A percentile compares a stretch with the other conserved stretches of the same genome.
phyloP scores from a whole-genome alignment of 2,797 vertebrate species.

The Garrulus glandarius region DNA sequence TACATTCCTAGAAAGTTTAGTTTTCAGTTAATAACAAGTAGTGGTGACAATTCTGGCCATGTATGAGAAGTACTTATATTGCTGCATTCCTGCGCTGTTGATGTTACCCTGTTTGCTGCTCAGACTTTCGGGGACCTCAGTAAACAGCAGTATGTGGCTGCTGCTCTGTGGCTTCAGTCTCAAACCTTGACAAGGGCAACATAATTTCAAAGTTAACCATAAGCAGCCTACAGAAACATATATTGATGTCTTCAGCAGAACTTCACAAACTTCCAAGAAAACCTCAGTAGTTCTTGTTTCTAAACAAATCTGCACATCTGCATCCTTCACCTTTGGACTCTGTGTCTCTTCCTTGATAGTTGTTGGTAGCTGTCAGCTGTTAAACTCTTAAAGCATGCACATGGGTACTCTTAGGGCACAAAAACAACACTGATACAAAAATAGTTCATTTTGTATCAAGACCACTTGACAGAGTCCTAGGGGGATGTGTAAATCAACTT shows the following conservation, averaged over 20 bases:
- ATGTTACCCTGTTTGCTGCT: neutral
- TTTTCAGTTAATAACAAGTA: neutral
- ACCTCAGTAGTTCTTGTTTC: neutral
- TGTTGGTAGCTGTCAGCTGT: neutral
- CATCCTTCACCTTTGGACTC: neutral
- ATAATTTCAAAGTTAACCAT: neutral
- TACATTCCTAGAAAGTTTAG: neutral
- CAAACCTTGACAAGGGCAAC: neutral
- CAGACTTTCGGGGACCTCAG: neutral
- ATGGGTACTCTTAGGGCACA: neutral
- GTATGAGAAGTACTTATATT: neutral
- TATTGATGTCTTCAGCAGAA: neutral
- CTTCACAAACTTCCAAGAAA: neutral
- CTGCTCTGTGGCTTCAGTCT: neutral
- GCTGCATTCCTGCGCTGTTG: neutral
- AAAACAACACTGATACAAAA: rapidly evolving
- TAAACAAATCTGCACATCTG: neutral
- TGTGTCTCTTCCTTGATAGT: neutral
- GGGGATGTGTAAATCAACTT: neutral
- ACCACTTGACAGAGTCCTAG: neutral
- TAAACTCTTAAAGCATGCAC: neutral
- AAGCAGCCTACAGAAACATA: neutral
- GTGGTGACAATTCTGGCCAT: neutral
- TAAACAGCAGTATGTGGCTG: neutral
- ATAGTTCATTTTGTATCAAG: neutral